These are phyloP conservation scores for Porites cylindrica DNA, from an alignment of 92 coral and sea anemone genomes.

Conservation along the genomic window DNA sequence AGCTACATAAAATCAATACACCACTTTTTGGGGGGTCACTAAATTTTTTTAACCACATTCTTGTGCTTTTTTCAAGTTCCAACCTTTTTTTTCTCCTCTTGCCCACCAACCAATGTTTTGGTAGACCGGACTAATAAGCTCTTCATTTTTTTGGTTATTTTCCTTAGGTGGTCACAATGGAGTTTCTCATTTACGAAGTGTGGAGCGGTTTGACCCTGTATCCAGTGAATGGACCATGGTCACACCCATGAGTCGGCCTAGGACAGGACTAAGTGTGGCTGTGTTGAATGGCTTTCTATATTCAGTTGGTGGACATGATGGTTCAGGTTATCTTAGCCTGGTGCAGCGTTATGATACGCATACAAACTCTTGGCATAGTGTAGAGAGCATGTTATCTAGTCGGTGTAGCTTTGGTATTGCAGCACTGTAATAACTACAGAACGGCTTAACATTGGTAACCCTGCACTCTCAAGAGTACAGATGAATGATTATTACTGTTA, in stretches of 20 bases:
- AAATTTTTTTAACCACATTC: too few relatives aligned
- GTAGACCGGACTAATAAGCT: too few relatives aligned
- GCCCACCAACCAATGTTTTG: too few relatives aligned
- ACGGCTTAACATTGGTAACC: not conserved
- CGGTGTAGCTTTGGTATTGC: constrained; percentile 94
- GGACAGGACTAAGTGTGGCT: constrained; percentile 90
- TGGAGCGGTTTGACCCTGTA: constrained; percentile 90
- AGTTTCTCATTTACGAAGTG: constrained; percentile 89
- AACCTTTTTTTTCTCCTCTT: too few relatives aligned
- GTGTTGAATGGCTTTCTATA: constrained; percentile 83
- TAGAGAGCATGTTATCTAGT: constrained; percentile 80
- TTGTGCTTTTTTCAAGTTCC: too few relatives aligned
- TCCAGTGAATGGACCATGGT: constrained; percentile 95
- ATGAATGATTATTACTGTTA: not conserved
- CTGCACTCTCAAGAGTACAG: not conserved
- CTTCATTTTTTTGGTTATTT: not conserved
- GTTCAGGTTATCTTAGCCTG: constrained; percentile 84
- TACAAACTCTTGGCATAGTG: constrained; percentile 76
- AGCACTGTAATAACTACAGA: constrained; percentile 40
- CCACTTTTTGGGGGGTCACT: too few relatives aligned
- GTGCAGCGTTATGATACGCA: constrained; percentile 81
- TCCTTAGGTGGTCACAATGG: constrained; percentile 92
- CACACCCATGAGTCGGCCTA: constrained; percentile 84
- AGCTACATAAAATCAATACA: too few relatives aligned
- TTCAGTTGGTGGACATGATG: constrained; percentile 94